Evolutionary conservation across 2,113 vertebrate species (phyloP), one percentile per base, ranked within the genome.

Genomic region (Phoxinus phoxinus): DNA sequence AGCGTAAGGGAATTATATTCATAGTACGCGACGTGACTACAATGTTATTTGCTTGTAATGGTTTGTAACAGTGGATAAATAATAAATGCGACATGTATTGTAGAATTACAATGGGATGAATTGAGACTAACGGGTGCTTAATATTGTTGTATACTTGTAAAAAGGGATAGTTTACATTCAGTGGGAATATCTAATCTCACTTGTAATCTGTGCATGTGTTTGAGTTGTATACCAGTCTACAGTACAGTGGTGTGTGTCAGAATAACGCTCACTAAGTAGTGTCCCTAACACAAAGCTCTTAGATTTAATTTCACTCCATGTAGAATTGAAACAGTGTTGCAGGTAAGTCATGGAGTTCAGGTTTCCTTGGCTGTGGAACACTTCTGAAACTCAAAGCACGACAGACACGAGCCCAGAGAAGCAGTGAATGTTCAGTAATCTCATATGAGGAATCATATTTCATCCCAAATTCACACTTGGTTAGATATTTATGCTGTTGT

Each of bases 321-420:
- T 81, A 69, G 80, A 67, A 51, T 81, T 81, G 59, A 71, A 58
- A 69, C 56, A 63, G 51, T 85, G 61, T 58, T 79, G 32, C 84
- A 79, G 44, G 61, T 69, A 56, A 85, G 84, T 71, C 51, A 79
- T 79, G 30, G 65, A 32, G 59, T 77, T 85, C 44, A n/a, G 35
- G 73, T 53, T 53, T 76, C 56, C 27, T 78, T 32, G 35, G 75
- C 75, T 72, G 63, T 27, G 9, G 48, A 76, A 63, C 41, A 59
- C 41, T 63, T 48, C 72, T n/a, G 75, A 41, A 79, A 85, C 61
- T 85, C 61, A 80, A 78, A 71, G 75, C 37, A 61, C 25, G 35
- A 27, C 56, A 80, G 19, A 44, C 37, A 59, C 3, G 17, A 35
- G 53, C 37, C 23, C 23, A 46, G 41, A 74, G 35, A 79, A 35